Percentiles rank a stretch among this genome's conserved stretches.
Evolutionary conservation across 1,140 invertebrate genomes (phyloP).

Genomic region (Eulimnadia texana): DNA sequence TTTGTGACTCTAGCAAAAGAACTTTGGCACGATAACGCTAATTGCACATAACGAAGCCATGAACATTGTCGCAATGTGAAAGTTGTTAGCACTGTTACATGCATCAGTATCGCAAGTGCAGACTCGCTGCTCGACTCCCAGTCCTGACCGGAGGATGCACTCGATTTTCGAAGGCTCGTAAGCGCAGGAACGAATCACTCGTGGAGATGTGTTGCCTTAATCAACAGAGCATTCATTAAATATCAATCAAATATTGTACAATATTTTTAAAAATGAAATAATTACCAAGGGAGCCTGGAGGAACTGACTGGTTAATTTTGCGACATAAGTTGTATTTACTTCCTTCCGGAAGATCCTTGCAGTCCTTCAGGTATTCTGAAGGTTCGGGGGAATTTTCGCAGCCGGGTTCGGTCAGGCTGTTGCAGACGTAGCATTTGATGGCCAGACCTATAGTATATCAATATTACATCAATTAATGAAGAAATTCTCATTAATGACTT

Average conservation of each 20-base stretch:
- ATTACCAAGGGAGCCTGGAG: not conserved
- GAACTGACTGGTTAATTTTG: constrained; percentile 54
- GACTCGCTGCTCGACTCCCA: constrained; percentile 71
- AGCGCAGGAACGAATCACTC: constrained; percentile 63
- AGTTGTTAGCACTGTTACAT: constrained; percentile 44
- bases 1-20: not conserved
- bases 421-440: constrained; percentile 62
- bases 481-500: too few species aligned
- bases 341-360: constrained; percentile 38
- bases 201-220: constrained; percentile 21
- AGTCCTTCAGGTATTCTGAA: constrained; percentile 47
- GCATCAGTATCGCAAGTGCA: constrained; percentile 60
- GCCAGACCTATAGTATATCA: constrained; percentile 27
- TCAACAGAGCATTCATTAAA: constrained; percentile 1
- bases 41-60: not conserved
- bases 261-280: too few species aligned
- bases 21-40: not conserved
- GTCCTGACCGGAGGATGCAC: constrained; percentile 72
- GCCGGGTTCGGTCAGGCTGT: constrained; percentile 57
- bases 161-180: constrained; percentile 59
- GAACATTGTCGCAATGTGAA: constrained; percentile 2
- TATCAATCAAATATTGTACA: too few species aligned
- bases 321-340: constrained; percentile 58
- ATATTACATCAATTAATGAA: too few species aligned
- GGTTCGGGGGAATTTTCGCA: constrained; percentile 42